These are phyloP conservation scores for Phasia obesa DNA, from an alignment of 2,888 invertebrate genomes.

Conservation along the genomic window DNA sequence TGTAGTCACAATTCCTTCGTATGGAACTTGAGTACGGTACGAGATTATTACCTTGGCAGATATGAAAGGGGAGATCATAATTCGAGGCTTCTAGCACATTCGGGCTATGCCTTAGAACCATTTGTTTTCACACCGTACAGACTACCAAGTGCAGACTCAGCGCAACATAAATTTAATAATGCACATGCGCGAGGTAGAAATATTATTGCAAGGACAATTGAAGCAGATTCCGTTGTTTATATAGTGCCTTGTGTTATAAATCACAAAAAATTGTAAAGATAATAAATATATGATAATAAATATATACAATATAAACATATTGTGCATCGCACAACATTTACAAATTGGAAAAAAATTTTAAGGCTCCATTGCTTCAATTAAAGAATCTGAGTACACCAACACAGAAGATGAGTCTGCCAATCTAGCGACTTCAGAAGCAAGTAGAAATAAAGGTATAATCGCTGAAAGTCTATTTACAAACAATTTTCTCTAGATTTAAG, in stretches of 20 bases:
- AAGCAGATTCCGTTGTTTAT: conserved; percentile 44
- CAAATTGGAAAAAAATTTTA: not conserved
- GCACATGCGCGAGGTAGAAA: conserved; percentile 31
- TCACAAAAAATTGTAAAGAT: no score
- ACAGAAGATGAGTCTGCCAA: not conserved
- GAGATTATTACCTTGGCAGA: not conserved
- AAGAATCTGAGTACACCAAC: not conserved
- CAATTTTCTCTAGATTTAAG: no score
- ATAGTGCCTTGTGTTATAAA: not conserved
- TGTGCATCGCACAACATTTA: conserved; percentile 2
- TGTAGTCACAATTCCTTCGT: conserved; percentile 34
- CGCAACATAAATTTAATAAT: conserved; percentile 36
- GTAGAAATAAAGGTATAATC: no score
- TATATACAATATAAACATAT: no score
- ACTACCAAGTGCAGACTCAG: not conserved
- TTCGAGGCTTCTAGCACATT: conserved; percentile 37
- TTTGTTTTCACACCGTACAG: conserved; percentile 45
- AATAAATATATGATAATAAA: conserved; percentile 28
- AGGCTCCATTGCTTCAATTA: not conserved
- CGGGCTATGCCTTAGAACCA: conserved; percentile 41
- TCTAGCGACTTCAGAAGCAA: no score
- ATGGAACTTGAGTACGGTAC: conserved; percentile 18
- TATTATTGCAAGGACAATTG: conserved; percentile 42
- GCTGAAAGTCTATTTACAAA: no score
- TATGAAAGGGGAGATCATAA: conserved; percentile 21